Conservation (phyloP, 2,888 invertebrate species). For the Drosophila siamana region DNA sequence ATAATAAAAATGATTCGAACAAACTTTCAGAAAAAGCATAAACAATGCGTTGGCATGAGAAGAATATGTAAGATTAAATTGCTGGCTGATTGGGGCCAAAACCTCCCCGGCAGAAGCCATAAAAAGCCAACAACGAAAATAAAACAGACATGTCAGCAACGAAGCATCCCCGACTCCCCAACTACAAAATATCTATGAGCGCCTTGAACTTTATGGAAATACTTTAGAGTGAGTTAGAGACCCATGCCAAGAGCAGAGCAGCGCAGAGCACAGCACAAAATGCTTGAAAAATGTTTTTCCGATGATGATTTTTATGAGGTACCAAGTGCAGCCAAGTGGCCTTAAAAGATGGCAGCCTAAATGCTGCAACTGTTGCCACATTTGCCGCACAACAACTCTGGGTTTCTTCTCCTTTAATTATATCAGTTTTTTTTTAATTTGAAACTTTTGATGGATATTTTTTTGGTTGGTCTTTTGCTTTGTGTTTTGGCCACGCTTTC, state of each 20-base stretch:
- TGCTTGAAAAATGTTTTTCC: constrained; percentile 45
- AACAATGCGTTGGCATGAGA: constrained; percentile 67
- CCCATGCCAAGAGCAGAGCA: constrained; percentile 58
- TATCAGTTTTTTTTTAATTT: constrained; percentile 31
- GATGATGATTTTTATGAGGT: constrained; percentile 58
- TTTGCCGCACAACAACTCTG: constrained; percentile 27
- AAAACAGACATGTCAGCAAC: constrained; percentile 56
- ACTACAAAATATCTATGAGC: constrained; percentile 51
- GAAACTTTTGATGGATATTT: constrained; percentile 19
- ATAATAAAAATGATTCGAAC: constrained; percentile 33
- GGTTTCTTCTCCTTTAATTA: constrained; percentile 38
- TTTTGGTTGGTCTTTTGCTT: constrained; percentile 8
- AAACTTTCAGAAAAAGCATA: constrained; percentile 73
- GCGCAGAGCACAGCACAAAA: constrained; percentile 3
- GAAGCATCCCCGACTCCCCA: constrained; percentile 3
- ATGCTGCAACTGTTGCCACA: constrained; percentile 52
- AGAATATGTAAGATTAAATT: constrained; percentile 43
- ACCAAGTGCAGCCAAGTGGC: constrained; percentile 59
- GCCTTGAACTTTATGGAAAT: constrained; percentile 71
- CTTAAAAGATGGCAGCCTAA: constrained; percentile 55
- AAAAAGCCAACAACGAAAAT: constrained; percentile 69
- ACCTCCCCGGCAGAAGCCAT: constrained; percentile 50
- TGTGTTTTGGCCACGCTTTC: constrained; percentile 63
- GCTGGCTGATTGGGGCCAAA: constrained; percentile 55
- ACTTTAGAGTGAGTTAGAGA: constrained; percentile 31